These are phyloP conservation scores for Phaedon cochleariae DNA, from an alignment of 2,888 invertebrate species.

Conservation along the genomic window DNA sequence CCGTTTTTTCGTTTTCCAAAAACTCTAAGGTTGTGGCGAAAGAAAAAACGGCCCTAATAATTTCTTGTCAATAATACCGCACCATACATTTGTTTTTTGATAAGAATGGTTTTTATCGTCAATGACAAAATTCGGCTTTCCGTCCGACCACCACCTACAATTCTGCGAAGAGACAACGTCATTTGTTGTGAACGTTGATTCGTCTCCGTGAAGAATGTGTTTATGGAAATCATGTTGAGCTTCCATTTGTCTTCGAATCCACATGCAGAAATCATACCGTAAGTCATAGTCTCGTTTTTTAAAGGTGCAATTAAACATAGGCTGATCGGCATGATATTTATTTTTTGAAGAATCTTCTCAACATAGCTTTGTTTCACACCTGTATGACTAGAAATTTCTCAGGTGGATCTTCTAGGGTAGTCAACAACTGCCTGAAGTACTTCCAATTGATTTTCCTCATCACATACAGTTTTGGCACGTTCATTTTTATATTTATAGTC, in stretches of 20 bases:
- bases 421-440: slow-evolving; percentile 19
- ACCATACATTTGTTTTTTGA: too few species aligned
- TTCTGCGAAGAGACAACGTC: slow-evolving; percentile 20
- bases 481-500: slow-evolving; percentile 17
- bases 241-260: slow-evolving; percentile 23
- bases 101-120: too few species aligned
- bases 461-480: slow-evolving; percentile 13
- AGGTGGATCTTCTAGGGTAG: slow-evolving; percentile 11
- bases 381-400: slow-evolving; percentile 9
- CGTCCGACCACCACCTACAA: slow-evolving; percentile 11
- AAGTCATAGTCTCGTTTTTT: too few species aligned
- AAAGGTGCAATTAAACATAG: slow-evolving; percentile 22
- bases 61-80: too few species aligned
- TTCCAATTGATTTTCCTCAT: slow-evolving; percentile 17
- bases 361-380: too few species aligned
- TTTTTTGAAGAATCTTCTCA: too few species aligned
- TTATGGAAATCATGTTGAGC: slow-evolving; percentile 19
- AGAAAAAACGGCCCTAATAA: too few species aligned
- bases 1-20: too few species aligned
- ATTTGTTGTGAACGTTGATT: slow-evolving; percentile 26
- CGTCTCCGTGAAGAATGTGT: slow-evolving; percentile 13
- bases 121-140: slow-evolving; percentile 19
- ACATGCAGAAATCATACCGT: slow-evolving; percentile 19
- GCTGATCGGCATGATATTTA: slow-evolving; percentile 18
- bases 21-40: too few species aligned